These are phyloP conservation scores for Tretioscincus oriximinensis DNA, from an alignment of 2,113 vertebrate species.

Conservation along the genomic window DNA sequence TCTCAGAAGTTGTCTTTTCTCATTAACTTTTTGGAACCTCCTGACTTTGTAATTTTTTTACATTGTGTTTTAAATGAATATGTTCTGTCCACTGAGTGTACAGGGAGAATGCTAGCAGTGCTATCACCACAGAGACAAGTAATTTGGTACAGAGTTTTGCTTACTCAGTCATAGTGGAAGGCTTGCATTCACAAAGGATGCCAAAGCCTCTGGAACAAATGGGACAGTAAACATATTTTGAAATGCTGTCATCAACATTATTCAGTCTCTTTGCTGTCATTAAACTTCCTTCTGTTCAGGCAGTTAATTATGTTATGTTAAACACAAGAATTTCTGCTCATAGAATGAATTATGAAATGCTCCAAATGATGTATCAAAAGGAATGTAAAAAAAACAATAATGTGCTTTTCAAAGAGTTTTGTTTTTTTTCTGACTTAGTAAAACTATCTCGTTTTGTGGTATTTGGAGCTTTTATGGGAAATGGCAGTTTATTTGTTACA, in stretches of 20 bases:
- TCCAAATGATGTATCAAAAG: background rate
- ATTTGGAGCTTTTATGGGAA: background rate
- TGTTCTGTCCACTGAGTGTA: constrained; percentile 36
- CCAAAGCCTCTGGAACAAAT: constrained; percentile 1
- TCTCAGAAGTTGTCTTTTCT: constrained; percentile 49
- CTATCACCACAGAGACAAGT: constrained; percentile 31
- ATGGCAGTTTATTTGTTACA: background rate
- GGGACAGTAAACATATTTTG: constrained; percentile 12
- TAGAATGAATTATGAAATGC: background rate
- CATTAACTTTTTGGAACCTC: constrained; percentile 50
- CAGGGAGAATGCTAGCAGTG: constrained; percentile 25
- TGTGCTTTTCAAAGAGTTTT: background rate
- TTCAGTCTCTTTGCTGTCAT: constrained; percentile 11
- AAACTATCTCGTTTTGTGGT: background rate
- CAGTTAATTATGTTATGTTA: constrained; percentile 12
- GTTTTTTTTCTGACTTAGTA: background rate
- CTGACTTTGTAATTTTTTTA: constrained; percentile 51
- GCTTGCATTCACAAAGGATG: background rate
- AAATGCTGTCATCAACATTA: constrained; percentile 33
- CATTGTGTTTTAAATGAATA: constrained; percentile 53
- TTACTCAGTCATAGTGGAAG: constrained; percentile 7
- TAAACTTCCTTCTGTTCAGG: background rate
- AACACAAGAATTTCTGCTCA: background rate
- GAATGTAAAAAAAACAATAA: background rate
- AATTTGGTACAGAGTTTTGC: constrained; percentile 29